Evolutionary conservation across 2,888 invertebrate species (phyloP).

Genomic region (Dryobota labecula): DNA sequence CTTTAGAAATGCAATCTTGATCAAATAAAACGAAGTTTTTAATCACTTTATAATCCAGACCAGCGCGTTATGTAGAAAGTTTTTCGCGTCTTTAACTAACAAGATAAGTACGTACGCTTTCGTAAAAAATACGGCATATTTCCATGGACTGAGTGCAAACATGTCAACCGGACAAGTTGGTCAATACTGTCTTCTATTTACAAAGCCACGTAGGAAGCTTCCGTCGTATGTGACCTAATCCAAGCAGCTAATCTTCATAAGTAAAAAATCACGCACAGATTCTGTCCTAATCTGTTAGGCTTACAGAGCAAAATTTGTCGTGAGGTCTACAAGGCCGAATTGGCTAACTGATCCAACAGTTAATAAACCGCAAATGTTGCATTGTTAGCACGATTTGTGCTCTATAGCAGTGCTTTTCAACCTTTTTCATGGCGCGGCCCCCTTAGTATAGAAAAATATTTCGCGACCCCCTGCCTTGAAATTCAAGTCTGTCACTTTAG

Average conservation of each 20-base stretch:
- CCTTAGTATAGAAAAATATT: no score
- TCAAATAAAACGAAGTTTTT: slow-evolving; percentile 40
- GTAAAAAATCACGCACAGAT: slow-evolving; percentile 44
- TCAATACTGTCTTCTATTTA: slow-evolving; percentile 21
- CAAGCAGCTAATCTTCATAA: slow-evolving; percentile 32
- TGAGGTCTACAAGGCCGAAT: slow-evolving; percentile 60
- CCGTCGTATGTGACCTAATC: slow-evolving; percentile 14
- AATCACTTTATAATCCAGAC: slow-evolving; percentile 23
- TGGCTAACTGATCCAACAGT: slow-evolving; percentile 54
- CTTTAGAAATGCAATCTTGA: slow-evolving; percentile 52
- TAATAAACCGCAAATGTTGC: slow-evolving; percentile 63
- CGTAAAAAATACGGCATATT: slow-evolving; percentile 10
- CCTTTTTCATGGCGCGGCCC: no score
- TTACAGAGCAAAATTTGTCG: slow-evolving; percentile 54
- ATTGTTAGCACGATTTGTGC: slow-evolving; percentile 59
- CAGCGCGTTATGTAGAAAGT: slow-evolving; percentile 28
- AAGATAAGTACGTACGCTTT: slow-evolving; percentile 17
- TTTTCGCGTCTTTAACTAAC: slow-evolving; percentile 13
- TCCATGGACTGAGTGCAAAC: slow-evolving; percentile 16
- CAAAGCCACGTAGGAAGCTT: slow-evolving; percentile 7
- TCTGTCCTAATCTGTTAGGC: slow-evolving; percentile 46
- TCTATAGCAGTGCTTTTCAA: no score
- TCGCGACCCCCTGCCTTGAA: no score
- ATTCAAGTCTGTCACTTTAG: no score
- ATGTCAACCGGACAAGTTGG: slow-evolving; percentile 7